These are phyloP conservation scores for Gordius sp. DNA, from an alignment of 2,888 invertebrate genomes.

Conservation along the genomic window DNA sequence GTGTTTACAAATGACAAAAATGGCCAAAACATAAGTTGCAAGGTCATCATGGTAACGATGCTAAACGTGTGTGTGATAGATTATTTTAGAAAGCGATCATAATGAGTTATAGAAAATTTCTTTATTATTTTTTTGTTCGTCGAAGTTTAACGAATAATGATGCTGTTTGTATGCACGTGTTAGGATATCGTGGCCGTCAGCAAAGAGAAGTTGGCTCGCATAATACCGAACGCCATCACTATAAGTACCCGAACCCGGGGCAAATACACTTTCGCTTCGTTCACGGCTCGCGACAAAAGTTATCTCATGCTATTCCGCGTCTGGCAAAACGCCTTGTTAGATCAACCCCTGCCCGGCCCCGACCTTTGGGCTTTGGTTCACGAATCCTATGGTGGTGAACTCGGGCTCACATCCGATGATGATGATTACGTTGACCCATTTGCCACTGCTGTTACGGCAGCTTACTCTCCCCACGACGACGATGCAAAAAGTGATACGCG, in stretches of 20 bases:
- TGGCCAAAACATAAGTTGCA: too few relatives aligned
- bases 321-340: constrained; percentile 81
- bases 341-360: constrained; percentile 51
- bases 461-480: too few relatives aligned
- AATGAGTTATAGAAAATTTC: too few relatives aligned
- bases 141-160: too few relatives aligned
- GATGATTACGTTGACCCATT: constrained; percentile 35
- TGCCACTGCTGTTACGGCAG: too few relatives aligned
- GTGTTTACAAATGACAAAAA: too few relatives aligned
- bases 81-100: too few relatives aligned
- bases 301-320: constrained; percentile 77
- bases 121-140: too few relatives aligned
- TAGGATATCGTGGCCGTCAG: constrained; percentile 71
- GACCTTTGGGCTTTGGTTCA: constrained; percentile 75
- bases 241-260: constrained; percentile 46
- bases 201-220: constrained; percentile 59
- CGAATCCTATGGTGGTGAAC: constrained; percentile 67
- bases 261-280: constrained; percentile 73
- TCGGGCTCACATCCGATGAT: constrained; percentile 70
- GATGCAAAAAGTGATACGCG: too few relatives aligned
- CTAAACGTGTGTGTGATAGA: too few relatives aligned
- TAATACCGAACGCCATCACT: constrained; percentile 83
- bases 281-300: constrained; percentile 69
- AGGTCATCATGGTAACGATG: too few relatives aligned
- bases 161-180: too few relatives aligned